Evolutionary conservation across 1,140 invertebrate species (phyloP).

Genomic region (Bombus vancouverensis): DNA sequence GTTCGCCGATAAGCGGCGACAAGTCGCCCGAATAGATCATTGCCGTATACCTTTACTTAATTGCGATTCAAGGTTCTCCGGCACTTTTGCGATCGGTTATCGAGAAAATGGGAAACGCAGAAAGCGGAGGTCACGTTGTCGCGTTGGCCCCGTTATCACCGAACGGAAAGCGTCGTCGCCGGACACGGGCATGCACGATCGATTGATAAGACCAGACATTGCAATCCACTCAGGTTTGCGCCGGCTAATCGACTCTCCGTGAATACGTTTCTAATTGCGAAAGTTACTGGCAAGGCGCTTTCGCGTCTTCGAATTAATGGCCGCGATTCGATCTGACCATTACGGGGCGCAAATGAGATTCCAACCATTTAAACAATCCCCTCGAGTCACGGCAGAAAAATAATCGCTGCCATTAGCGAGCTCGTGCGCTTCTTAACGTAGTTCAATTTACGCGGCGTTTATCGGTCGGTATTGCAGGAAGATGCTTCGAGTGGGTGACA

Average conservation of each 20-base stretch:
- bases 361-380: slow-evolving; percentile 5
- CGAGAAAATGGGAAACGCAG: slow-evolving; percentile 43
- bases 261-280: slow-evolving; percentile 55
- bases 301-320: slow-evolving; percentile 34
- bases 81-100: slow-evolving; percentile 8
- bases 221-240: slow-evolving; percentile 69
- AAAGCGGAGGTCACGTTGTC: slow-evolving; percentile 18
- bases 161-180: slow-evolving; percentile 57
- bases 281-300: slow-evolving; percentile 39
- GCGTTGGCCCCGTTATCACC: slow-evolving; percentile 46
- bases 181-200: slow-evolving; percentile 56
- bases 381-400: slow-evolving; percentile 12
- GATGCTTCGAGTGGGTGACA: not conserved
- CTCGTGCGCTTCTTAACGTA: not conserved
- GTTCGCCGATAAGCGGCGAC: not conserved
- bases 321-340: slow-evolving; percentile 31
- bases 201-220: slow-evolving; percentile 71
- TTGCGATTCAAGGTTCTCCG: slow-evolving; percentile 21
- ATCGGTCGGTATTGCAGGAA: slow-evolving; percentile 35
- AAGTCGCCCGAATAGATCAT: not conserved
- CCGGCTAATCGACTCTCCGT: slow-evolving; percentile 52
- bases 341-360: slow-evolving; percentile 26
- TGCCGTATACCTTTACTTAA: not conserved
- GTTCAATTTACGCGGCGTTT: slow-evolving; percentile 44
- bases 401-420: slow-evolving; percentile 31